These are phyloP conservation scores for Papilio polyxenes DNA, from an alignment of 1,140 invertebrate genomes.

Conservation along the genomic window DNA sequence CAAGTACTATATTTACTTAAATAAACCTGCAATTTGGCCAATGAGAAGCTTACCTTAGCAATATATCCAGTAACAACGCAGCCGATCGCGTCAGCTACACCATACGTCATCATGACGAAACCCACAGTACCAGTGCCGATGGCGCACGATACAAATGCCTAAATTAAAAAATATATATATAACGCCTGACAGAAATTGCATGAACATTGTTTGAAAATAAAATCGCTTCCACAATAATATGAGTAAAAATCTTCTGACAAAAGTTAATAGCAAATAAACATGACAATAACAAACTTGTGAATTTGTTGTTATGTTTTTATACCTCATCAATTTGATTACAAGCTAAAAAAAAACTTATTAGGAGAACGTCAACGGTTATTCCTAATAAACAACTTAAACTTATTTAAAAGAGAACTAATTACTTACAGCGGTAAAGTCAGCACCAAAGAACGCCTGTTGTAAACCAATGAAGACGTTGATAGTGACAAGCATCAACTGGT, in stretches of 20 bases:
- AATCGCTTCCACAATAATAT: neutral
- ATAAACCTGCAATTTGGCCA: neutral
- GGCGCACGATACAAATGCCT: conserved; percentile 94
- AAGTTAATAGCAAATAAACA: neutral
- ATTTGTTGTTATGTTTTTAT: neutral
- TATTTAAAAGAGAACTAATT: neutral
- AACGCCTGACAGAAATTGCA: neutral
- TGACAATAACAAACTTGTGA: neutral
- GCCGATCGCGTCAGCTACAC: conserved; percentile 89
- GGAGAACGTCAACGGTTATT: neutral
- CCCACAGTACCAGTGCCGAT: conserved; percentile 94
- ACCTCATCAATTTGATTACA: neutral
- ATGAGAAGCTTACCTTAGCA: conserved; percentile 82
- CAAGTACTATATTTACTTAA: neutral
- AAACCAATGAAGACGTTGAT: conserved; percentile 96
- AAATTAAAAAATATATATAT: conserved; percentile 51
- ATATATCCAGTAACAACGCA: conserved; percentile 90
- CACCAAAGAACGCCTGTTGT: conserved; percentile 95
- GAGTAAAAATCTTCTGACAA: neutral
- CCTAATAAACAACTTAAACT: neutral
- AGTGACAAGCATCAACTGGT: conserved; percentile 91
- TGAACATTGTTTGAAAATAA: neutral
- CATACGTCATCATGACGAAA: conserved; percentile 95
- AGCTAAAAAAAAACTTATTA: neutral
- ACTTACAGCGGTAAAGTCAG: conserved; percentile 93